phyloP scores from a whole-genome alignment of 2,797 vertebrate genomes.

The Enteromius viviparus region DNA sequence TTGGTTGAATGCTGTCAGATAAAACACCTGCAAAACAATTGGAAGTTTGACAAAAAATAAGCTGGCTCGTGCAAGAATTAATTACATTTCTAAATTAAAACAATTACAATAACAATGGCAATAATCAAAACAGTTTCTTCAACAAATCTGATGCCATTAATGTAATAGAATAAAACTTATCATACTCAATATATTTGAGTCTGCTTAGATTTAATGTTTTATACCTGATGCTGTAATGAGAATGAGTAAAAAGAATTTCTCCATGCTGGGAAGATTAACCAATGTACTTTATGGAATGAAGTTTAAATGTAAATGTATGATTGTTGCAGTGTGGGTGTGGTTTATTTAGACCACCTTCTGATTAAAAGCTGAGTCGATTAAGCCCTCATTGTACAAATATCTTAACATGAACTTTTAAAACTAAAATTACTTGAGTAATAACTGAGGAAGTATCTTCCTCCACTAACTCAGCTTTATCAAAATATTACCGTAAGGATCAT shows the following conservation, averaged over 20 bases:
- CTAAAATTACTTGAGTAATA: not conserved
- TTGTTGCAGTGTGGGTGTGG: conserved; percentile 16
- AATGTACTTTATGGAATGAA: not conserved
- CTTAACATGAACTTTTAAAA: not conserved
- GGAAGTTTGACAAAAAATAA: no score
- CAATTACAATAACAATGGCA: no score
- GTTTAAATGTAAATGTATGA: not conserved
- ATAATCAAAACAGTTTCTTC: not conserved
- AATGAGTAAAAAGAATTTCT: conserved; percentile 1
- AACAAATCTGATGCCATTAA: not conserved
- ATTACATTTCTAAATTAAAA: no score
- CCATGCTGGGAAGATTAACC: not conserved
- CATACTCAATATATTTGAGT: not conserved
- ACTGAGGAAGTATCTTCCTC: not conserved
- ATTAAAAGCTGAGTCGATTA: not conserved
- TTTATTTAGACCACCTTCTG: not conserved
- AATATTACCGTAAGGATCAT: not conserved
- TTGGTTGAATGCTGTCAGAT: conserved; percentile 19
- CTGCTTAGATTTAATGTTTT: not conserved
- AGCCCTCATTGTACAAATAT: not conserved
- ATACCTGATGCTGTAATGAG: not conserved
- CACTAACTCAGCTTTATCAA: not conserved
- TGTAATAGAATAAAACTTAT: not conserved
- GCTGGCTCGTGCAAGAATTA: no score
- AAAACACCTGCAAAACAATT: not conserved